Percentiles rank a stretch among this genome's conserved stretches.
Evolutionary conservation across 2,797 vertebrate genomes (phyloP).

Genomic region (Coranthus polyacanthus): DNA sequence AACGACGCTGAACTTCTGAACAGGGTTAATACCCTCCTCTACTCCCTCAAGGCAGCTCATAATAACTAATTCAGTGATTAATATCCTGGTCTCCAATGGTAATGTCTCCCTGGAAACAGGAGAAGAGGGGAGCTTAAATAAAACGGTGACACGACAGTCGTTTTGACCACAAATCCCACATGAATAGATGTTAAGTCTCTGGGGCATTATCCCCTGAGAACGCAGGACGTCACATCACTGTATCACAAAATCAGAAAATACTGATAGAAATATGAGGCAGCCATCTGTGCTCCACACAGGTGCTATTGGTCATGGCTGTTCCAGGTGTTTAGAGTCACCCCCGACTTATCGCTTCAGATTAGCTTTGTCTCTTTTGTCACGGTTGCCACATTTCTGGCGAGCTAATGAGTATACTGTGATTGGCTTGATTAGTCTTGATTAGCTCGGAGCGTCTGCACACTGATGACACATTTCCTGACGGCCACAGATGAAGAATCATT

Average conservation of each 20-base stretch:
- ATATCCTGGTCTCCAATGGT: conserved; percentile 68
- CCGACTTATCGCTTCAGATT: conserved; percentile 16
- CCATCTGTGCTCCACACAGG: not conserved
- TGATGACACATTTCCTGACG: conserved; percentile 49
- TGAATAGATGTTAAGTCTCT: conserved; percentile 29
- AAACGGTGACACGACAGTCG: conserved; percentile 61
- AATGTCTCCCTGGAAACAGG: conserved; percentile 73
- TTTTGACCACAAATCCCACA: conserved; percentile 66
- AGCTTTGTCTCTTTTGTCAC: conserved; percentile 48
- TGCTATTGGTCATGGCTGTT: conserved; percentile 24
- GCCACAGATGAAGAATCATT: conserved; percentile 46
- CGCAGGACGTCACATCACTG: conserved; percentile 11
- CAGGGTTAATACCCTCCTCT: conserved; percentile 74
- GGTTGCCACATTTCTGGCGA: conserved; percentile 23
- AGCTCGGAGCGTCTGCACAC: conserved; percentile 24
- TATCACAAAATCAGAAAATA: conserved; percentile 2
- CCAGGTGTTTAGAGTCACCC: conserved; percentile 58
- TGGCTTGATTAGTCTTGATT: conserved; percentile 64
- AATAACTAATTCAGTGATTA: conserved; percentile 82
- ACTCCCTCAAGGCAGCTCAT: conserved; percentile 69
- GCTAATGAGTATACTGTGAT: conserved; percentile 46
- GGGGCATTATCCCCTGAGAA: conserved; percentile 11
- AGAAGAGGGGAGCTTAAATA: conserved; percentile 58
- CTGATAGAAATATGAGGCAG: too few species aligned
- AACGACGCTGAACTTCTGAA: conserved; percentile 45